A percentile compares a stretch with the other conserved stretches of the same genome.
Conservation (phyloP, 2,888 invertebrate genomes). For the Drosophila tripunctata region DNA sequence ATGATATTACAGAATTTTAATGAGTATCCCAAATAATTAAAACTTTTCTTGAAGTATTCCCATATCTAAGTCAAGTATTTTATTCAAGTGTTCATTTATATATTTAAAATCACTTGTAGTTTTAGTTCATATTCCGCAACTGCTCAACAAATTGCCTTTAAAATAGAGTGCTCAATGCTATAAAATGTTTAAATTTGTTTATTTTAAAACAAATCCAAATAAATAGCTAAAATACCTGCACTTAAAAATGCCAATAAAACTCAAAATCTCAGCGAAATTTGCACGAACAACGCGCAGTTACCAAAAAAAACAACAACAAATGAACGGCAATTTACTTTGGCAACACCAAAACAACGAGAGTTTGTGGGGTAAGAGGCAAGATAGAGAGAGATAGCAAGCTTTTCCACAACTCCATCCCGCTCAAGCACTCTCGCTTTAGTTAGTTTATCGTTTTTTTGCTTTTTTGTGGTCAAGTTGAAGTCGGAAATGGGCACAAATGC, state of each 20-base stretch:
- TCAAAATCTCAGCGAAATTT: slow-evolving; percentile 65
- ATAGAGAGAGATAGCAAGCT: background rate
- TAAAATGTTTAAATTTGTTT: background rate
- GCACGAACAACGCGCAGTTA: slow-evolving; percentile 61
- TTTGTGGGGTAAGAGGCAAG: background rate
- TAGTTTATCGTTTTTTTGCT: background rate
- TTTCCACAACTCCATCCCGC: background rate
- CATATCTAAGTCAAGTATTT: too few relatives aligned
- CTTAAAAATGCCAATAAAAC: slow-evolving; percentile 33
- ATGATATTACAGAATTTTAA: too few relatives aligned
- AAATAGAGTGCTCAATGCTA: background rate
- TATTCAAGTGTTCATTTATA: too few relatives aligned
- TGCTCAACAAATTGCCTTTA: background rate
- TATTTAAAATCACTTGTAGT: too few relatives aligned
- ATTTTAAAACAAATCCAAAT: slow-evolving; percentile 6
- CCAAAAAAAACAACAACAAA: slow-evolving; percentile 49
- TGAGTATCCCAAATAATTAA: too few relatives aligned
- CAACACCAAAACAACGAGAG: slow-evolving; percentile 44
- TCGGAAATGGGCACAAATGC: slow-evolving; percentile 73
- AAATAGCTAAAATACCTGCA: slow-evolving; percentile 26
- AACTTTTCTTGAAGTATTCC: too few relatives aligned
- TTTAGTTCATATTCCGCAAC: background rate
- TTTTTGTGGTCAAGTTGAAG: slow-evolving; percentile 69
- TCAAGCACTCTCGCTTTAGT: slow-evolving; percentile 47
- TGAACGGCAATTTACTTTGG: slow-evolving; percentile 69